A percentile compares a stretch with the other conserved stretches of the same genome.
These are phyloP conservation scores for Pseudococcus jackbeardsleyi DNA, from an alignment of 2,888 invertebrate species.

Conservation along the genomic window DNA sequence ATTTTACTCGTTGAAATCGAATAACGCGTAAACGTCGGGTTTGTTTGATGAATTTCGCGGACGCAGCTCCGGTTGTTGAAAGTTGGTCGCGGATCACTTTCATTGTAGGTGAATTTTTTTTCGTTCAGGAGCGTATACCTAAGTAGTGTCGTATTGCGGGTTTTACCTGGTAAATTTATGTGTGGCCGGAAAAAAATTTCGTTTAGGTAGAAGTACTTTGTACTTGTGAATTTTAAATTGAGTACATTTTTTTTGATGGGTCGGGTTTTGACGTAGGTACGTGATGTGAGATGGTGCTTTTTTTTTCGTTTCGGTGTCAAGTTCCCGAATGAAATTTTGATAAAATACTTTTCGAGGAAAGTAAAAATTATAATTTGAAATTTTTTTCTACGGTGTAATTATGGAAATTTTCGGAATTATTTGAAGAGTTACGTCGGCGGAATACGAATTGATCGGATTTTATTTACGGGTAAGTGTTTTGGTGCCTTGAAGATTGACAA, in stretches of 20 bases:
- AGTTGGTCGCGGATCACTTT: neutral
- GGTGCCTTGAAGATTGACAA: neutral
- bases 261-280: neutral
- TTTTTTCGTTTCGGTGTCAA: neutral
- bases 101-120: neutral
- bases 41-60: neutral
- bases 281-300: neutral
- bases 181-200: neutral
- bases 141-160: neutral
- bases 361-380: neutral
- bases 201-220: neutral
- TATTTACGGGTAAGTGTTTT: neutral
- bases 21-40: constrained; percentile 10
- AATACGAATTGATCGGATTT: neutral
- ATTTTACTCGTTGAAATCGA: constrained; percentile 5
- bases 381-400: neutral
- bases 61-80: neutral
- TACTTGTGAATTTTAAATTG: neutral
- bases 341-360: neutral
- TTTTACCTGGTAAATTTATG: neutral
- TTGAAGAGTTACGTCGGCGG: neutral
- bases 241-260: neutral
- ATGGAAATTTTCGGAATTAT: neutral
- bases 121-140: too few relatives aligned
- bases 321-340: neutral